phyloP scores from a whole-genome alignment of 2,888 invertebrate species.

The Chrysopilus asiliformis region DNA sequence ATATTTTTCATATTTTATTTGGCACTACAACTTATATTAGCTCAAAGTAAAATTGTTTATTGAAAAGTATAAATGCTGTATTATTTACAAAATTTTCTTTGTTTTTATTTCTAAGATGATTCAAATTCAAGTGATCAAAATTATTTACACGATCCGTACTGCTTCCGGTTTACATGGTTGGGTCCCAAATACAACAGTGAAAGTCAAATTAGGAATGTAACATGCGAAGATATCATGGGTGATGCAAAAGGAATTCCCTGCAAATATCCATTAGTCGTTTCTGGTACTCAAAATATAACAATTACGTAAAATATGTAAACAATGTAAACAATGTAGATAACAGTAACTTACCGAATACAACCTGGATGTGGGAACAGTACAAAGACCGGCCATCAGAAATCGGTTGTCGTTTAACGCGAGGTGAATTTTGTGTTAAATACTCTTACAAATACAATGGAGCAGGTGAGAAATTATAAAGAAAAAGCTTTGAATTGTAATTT shows the following conservation, averaged over 20 bases:
- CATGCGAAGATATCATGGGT: constrained; percentile 41
- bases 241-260: constrained; percentile 46
- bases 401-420: constrained; percentile 43
- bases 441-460: constrained; percentile 47
- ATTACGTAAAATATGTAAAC: too few species aligned
- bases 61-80: too few species aligned
- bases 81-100: too few species aligned
- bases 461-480: constrained; percentile 29
- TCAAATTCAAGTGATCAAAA: too few species aligned
- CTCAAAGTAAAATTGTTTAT: too few species aligned
- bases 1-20: too few species aligned
- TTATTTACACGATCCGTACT: too few species aligned
- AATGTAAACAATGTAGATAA: too few species aligned
- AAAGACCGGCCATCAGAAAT: constrained; percentile 31
- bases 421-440: constrained; percentile 50
- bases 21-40: too few species aligned
- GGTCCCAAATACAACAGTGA: constrained; percentile 47
- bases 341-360: constrained; percentile 47
- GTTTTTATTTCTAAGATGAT: too few species aligned
- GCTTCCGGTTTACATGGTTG: constrained; percentile 57
- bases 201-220: constrained; percentile 40
- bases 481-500: background rate
- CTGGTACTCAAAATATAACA: too few species aligned
- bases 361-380: constrained; percentile 46
- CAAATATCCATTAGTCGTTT: constrained; percentile 42